A percentile compares a stretch with the other conserved stretches of the same genome.
Conservation (phyloP, 2,888 invertebrate genomes). For the Euclidia mi region DNA sequence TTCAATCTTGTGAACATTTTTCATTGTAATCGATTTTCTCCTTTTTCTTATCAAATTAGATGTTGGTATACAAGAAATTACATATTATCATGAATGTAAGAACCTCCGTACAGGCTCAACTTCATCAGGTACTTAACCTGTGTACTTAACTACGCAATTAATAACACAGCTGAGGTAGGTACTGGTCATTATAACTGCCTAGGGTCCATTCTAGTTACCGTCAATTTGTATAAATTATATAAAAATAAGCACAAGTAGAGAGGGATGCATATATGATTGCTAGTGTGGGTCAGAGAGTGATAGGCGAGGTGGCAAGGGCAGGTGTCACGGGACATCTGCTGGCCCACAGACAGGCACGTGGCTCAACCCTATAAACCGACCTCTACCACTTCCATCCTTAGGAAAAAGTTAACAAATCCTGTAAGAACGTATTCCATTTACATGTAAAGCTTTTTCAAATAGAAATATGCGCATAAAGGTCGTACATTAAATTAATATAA, state of each 20-base stretch:
- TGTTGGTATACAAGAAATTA: too few relatives aligned
- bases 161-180: constrained; percentile 70
- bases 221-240: constrained; percentile 89
- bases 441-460: too few relatives aligned
- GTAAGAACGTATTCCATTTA: constrained; percentile 62
- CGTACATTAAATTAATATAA: too few relatives aligned
- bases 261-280: constrained; percentile 73
- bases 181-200: constrained; percentile 85
- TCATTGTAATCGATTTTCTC: too few relatives aligned
- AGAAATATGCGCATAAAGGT: too few relatives aligned
- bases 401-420: constrained; percentile 81
- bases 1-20: too few relatives aligned
- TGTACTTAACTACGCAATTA: constrained; percentile 68
- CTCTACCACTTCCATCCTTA: constrained; percentile 69
- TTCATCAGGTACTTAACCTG: constrained; percentile 36
- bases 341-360: constrained; percentile 83
- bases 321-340: constrained; percentile 89
- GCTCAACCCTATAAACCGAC: constrained; percentile 85
- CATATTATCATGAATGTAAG: too few relatives aligned
- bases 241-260: constrained; percentile 86
- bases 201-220: constrained; percentile 88
- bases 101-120: neutral
- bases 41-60: too few relatives aligned
- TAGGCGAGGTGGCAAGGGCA: constrained; percentile 83
- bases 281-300: constrained; percentile 76